Base-by-base conservation (phyloP, 1,140 invertebrate species). In the Asobara japonica region DNA sequence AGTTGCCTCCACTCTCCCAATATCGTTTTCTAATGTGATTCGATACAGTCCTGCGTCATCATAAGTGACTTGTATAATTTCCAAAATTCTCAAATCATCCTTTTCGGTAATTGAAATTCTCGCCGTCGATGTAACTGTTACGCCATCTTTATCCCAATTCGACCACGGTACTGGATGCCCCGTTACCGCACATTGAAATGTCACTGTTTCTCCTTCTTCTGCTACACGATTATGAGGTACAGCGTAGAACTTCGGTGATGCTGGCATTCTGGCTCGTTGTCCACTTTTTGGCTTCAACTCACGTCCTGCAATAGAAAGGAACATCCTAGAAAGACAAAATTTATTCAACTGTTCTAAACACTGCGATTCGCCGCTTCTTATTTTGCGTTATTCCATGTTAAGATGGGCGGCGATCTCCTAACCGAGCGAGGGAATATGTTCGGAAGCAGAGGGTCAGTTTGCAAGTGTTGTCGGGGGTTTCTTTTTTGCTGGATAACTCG, bases 151-250 rank as follows among this genome's bases (percentile, higher is more conserved):
- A 79, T 95, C 93, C 95, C 95, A 96, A 3, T 90, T 90, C 0
- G 92, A 89, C 92, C 92, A 94, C 0, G 94, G 94, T 0, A 90
- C 85, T 0, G 94, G 94, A 76, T 94, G 89, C 0, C 94, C 94
- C 6, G 90, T 90, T 0, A 95, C 91, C 1, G 94, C 91, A 77
- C 94, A 95, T 77, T 95, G 92, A 84, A 96, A 95, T 6, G 92
- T 85, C 0, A 94, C 91, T 1, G 92, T 93, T 76, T 96, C 94
- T 7, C 95, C 94, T 84, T 95, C 93, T 80, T 95, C 93, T 0
- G 91, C 94, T 5, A 96, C 91, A 56, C 93, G 91, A 82, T 96
- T 95, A 80, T 95, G 94, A 1, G 95, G 95, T 69, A 95, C 92
- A 20, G 95, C 93, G 83, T 95, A 94, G 86, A 97, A 97, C 84